phyloP scores from a whole-genome alignment of 2,888 invertebrate species.

The Drosophila tripunctata region DNA sequence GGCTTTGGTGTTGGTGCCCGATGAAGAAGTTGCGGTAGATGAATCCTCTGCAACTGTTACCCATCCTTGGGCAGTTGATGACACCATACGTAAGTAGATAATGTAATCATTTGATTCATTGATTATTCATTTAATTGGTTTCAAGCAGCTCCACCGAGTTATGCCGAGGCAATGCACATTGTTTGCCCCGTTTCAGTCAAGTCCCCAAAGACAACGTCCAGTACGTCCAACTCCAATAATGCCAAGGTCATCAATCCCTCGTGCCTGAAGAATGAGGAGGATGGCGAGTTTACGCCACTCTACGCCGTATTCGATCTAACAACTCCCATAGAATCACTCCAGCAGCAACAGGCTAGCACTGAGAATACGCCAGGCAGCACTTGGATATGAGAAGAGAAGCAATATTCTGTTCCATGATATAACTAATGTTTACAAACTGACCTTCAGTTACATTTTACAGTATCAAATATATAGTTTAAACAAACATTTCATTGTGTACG shows the following conservation, averaged over 20 bases:
- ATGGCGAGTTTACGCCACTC: slow-evolving; percentile 36
- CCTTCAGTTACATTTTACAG: background rate
- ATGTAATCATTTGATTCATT: background rate
- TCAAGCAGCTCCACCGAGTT: slow-evolving; percentile 79
- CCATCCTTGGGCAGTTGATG: slow-evolving; percentile 66
- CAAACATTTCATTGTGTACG: background rate
- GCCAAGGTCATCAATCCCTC: slow-evolving; percentile 25
- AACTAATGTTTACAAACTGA: background rate
- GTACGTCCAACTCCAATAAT: slow-evolving; percentile 38
- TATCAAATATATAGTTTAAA: background rate
- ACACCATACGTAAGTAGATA: slow-evolving; percentile 53
- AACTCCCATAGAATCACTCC: slow-evolving; percentile 4
- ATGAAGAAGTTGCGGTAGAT: slow-evolving; percentile 9
- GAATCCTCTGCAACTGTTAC: background rate
- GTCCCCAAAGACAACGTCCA: slow-evolving; percentile 16
- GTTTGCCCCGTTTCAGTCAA: slow-evolving; percentile 17
- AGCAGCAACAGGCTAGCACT: slow-evolving; percentile 1
- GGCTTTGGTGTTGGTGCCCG: slow-evolving; percentile 50
- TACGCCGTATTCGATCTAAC: slow-evolving; percentile 52
- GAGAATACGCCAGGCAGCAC: slow-evolving; percentile 35
- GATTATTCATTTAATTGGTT: background rate
- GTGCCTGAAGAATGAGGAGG: slow-evolving; percentile 6
- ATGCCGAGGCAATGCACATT: slow-evolving; percentile 79
- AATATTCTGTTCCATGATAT: background rate
- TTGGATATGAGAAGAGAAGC: slow-evolving; percentile 42